Evolutionary conservation across 2,113 vertebrate genomes (phyloP), one percentile per base, ranked within the genome.

Genomic region (Turdus rufiventris): DNA sequence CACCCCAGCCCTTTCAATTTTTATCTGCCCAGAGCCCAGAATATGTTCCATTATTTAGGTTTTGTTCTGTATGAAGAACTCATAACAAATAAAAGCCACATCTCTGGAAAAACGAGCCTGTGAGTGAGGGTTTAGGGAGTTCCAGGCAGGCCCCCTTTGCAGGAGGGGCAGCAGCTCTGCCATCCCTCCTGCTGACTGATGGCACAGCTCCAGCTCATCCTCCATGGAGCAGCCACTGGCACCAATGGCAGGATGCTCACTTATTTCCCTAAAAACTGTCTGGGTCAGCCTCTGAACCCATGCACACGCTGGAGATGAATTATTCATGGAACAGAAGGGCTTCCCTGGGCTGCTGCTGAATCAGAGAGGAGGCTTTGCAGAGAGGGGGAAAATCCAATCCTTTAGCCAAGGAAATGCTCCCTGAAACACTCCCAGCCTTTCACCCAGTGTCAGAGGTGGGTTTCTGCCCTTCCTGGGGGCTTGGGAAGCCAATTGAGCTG

Each of bases 51-150:
- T 88, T 89, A 89, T 94, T 85, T 74, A 47, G 36, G 56, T 95
- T 92, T 74, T 63, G 94, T 85, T 92, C 94, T 63, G 14, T 95
- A 51, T 21, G 65, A 94, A 71, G 90, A 86, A 72, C 53, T 94
- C 53, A 63, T 48, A 71, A 75, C 51, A 96, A 93, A 92, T 91
- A 90, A 95, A 96, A 88, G 63, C 65, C 53, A 61, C 51, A 93
- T 94, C 45, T 48, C 67, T 86, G 56, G 38, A 79, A 80, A 85
- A 68, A 36, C 0, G 1, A 94, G 82, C 43, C 43, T 29, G 56
- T 74, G 79, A 88, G 72, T 68, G 68, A 48, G 0, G 9, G 71
- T 76, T 66, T 13, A 79, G 85, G 85, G 88, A 88, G 65, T 78
- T 78, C 65, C 2, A 18, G 82, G 51, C 72, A 45, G 73, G 25